Evolutionary conservation across 2,113 vertebrate genomes (phyloP).

Genomic region (Callipepla californica): DNA sequence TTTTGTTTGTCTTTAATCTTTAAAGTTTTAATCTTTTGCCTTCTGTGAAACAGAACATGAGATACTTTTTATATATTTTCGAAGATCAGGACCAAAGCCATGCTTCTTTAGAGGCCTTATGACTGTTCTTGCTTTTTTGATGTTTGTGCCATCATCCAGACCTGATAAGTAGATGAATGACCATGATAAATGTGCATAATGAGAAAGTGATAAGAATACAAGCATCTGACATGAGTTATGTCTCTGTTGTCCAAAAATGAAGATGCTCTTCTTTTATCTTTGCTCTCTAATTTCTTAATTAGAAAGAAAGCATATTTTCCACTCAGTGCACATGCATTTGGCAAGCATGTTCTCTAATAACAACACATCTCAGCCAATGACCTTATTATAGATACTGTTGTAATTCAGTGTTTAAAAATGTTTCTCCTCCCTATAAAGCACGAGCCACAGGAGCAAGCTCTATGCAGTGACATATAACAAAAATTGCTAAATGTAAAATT

Average conservation of each 20-base stretch:
- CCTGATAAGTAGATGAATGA: slow-evolving; percentile 73
- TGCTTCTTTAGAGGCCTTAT: slow-evolving; percentile 28
- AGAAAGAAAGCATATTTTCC: slow-evolving; percentile 71
- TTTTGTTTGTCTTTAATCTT: slow-evolving; percentile 23
- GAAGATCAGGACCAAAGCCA: slow-evolving; percentile 44
- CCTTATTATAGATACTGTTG: slow-evolving; percentile 19
- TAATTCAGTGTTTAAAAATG: slow-evolving; percentile 26
- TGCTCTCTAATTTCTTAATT: slow-evolving; percentile 78
- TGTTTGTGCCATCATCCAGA: slow-evolving; percentile 50
- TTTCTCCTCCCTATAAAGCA: background rate
- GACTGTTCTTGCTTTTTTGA: slow-evolving; percentile 67
- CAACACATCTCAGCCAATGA: background rate
- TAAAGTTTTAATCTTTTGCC: slow-evolving; percentile 41
- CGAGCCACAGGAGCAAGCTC: background rate
- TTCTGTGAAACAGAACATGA: background rate
- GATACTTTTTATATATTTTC: slow-evolving; percentile 41
- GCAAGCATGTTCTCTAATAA: slow-evolving; percentile 7
- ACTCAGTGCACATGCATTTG: slow-evolving; percentile 18
- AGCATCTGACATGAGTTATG: slow-evolving; percentile 71
- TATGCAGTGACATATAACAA: background rate
- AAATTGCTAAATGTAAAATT: background rate
- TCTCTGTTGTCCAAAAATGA: slow-evolving; percentile 57
- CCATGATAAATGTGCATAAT: slow-evolving; percentile 72
- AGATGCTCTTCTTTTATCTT: slow-evolving; percentile 73
- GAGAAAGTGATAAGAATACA: slow-evolving; percentile 77